phyloP scores from a whole-genome alignment of 2,888 invertebrate species.

The Catocala nupta region DNA sequence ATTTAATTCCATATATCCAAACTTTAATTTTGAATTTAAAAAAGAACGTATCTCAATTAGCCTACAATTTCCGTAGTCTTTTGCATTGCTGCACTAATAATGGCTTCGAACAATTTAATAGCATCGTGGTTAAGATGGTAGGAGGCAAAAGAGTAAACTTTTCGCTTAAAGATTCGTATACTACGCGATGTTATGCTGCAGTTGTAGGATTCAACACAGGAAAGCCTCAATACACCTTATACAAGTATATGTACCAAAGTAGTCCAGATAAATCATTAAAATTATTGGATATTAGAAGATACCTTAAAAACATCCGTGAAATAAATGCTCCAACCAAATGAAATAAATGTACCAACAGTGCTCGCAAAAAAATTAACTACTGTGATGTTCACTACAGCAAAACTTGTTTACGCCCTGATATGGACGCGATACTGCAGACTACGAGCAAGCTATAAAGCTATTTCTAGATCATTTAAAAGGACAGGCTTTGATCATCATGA shows the following conservation, averaged over 20 bases:
- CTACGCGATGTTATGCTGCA: constrained; percentile 31
- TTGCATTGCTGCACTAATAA: constrained; percentile 20
- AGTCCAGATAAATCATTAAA: constrained; percentile 26
- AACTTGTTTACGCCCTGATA: constrained; percentile 23
- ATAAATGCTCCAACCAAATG: constrained; percentile 6
- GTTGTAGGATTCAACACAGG: constrained; percentile 32
- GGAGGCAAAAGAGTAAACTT: constrained; percentile 37
- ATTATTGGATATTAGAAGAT: constrained; percentile 9
- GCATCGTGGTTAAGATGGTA: constrained; percentile 35
- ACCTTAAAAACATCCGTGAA: constrained; percentile 15
- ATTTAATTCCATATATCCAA: constrained; percentile 14
- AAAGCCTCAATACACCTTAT: constrained; percentile 26
- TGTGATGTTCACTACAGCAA: constrained; percentile 16
- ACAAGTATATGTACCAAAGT: too few species aligned
- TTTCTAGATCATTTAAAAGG: constrained; percentile 20
- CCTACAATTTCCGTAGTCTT: constrained; percentile 25
- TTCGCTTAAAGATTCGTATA: constrained; percentile 39
- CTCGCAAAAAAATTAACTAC: constrained; percentile 12
- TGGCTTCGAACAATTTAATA: constrained; percentile 28
- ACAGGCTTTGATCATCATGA: constrained; percentile 20
- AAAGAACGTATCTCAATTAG: constrained; percentile 24
- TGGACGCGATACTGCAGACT: constrained; percentile 16
- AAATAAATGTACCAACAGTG: constrained; percentile 3
- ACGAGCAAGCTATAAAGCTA: constrained; percentile 16
- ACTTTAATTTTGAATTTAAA: constrained; percentile 17